A percentile compares a stretch with the other conserved stretches of the same genome.
Evolutionary conservation across 2,797 vertebrate species (phyloP).

Genomic region (Australoheros facetus): DNA sequence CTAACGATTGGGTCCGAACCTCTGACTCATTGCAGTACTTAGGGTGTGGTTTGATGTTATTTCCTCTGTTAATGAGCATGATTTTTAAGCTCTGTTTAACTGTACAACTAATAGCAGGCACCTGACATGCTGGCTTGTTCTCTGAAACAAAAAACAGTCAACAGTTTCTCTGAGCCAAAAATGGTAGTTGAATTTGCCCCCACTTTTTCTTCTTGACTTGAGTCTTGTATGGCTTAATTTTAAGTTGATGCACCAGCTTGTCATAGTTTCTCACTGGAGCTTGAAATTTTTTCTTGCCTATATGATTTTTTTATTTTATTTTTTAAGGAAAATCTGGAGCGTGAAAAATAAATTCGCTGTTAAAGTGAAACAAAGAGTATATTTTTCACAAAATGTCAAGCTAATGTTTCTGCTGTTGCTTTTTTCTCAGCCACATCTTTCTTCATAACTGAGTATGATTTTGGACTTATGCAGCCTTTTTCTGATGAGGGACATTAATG

Average conservation of each 20-base stretch:
- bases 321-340: neutral
- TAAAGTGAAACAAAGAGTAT: too few relatives aligned
- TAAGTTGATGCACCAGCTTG: too few relatives aligned
- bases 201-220: too few relatives aligned
- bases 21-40: conserved; percentile 39
- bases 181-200: too few relatives aligned
- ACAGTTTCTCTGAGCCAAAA: too few relatives aligned
- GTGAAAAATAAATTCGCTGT: neutral
- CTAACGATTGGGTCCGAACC: conserved; percentile 15
- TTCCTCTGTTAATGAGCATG: conserved; percentile 41
- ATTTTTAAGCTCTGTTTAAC: conserved; percentile 20
- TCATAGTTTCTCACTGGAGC: too few relatives aligned
- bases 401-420: neutral
- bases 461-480: neutral
- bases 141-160: neutral
- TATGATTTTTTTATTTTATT: neutral
- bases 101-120: neutral
- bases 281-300: too few relatives aligned
- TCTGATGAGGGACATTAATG: neutral
- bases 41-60: conserved; percentile 50
- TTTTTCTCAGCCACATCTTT: neutral
- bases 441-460: conserved; percentile 7
- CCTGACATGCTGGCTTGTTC: conserved; percentile 1
- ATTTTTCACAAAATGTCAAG: neutral
- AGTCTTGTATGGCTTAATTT: too few relatives aligned